Base-by-base conservation (phyloP, 2,113 vertebrate genomes). In the Apeltes quadracus region DNA sequence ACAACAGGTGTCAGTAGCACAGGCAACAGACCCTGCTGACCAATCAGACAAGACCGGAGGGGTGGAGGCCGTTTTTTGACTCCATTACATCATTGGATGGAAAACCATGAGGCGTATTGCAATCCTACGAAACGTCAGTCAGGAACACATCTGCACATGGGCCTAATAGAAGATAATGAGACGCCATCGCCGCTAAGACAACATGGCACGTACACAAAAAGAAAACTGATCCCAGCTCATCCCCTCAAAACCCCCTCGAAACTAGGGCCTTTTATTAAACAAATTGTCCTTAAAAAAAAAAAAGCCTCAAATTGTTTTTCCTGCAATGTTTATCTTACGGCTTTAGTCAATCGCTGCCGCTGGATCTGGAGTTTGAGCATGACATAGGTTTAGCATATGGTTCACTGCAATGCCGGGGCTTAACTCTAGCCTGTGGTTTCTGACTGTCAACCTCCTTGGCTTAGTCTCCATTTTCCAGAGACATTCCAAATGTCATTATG, bases 401-500 rank as follows among this genome's bases (percentile, higher is more conserved):
- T 89, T 91, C 89, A 87, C 76, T 90, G 88, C 89, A 88, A 83
- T 72, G 76, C 85, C 70, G 77, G 83, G 83, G 90, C 88, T 92
- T 88, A 87, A 85, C 87, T 88, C 84, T 76, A 86, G 85, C 83
- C 88, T 87, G 90, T 83, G 89, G 90, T 90, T 90, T 89, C 79
- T 89, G 86, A 91, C 87, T 88, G 87, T 86, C 87, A 89, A 88
- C 89, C 84, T 87, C 75, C 69, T 78, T 84, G 82, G 86, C 84
- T 89, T 80, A 84, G 83, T 58, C 81, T 86, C 70, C 75, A 57
- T 85, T 90, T 90, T 92, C 88, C 85, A 78, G 61, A 87, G 84
- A 90, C 84, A 82, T 90, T 91, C 88, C 86, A 87, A 88, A 89
- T 84, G 89, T 88, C 82, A 90, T 89, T 89, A 89, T 84, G 75